These are phyloP conservation scores for Papilio demoleus DNA, from an alignment of 2,888 invertebrate genomes.

Conservation along the genomic window DNA sequence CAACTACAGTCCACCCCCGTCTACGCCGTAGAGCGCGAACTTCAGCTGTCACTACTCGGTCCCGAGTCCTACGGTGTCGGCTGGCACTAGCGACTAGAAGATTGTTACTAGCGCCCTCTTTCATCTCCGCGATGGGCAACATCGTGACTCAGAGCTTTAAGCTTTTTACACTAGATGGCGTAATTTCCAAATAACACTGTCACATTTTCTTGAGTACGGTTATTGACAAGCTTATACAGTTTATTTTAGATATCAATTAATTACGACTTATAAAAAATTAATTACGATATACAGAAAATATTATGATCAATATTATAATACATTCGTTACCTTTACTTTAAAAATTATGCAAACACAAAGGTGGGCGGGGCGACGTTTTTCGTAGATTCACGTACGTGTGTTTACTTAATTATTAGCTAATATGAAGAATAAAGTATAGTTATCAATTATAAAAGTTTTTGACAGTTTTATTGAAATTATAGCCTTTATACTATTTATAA, in stretches of 20 bases:
- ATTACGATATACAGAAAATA: not conserved
- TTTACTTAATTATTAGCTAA: no score
- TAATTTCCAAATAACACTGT: conserved; percentile 37
- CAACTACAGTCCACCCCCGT: conserved; percentile 90
- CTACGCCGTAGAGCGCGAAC: conserved; percentile 82
- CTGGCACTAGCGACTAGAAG: conserved; percentile 58
- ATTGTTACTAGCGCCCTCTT: conserved; percentile 68
- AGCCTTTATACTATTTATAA: no score
- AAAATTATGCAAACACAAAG: no score
- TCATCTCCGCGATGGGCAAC: conserved; percentile 76
- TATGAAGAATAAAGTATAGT: no score
- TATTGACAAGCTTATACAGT: not conserved
- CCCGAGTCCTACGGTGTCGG: conserved; percentile 70
- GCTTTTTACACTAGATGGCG: conserved; percentile 46
- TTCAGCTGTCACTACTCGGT: conserved; percentile 76
- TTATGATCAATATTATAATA: not conserved
- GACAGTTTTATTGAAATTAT: no score
- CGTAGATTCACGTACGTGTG: no score
- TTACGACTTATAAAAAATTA: not conserved
- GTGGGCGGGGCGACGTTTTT: no score
- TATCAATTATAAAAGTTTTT: no score
- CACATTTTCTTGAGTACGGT: conserved; percentile 40
- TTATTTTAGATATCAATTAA: not conserved
- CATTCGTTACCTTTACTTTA: not conserved
- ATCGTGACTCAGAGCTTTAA: conserved; percentile 49